Evolutionary conservation across 2,888 invertebrate genomes (phyloP).

Genomic region (Lycophotia porphyrea): DNA sequence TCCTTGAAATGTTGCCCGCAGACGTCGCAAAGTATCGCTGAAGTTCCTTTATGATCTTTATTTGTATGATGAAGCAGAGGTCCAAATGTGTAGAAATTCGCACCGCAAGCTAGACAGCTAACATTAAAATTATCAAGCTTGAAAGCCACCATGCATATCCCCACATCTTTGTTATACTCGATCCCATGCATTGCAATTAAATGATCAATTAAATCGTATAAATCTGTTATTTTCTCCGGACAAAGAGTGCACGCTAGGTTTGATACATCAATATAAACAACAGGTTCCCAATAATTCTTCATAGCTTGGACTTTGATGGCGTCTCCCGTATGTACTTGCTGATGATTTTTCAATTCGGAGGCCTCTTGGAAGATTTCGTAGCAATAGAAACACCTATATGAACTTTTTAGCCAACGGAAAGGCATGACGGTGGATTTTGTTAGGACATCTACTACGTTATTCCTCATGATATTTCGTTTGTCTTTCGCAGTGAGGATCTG

Average conservation of each 20-base stretch:
- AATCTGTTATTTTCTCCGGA: slow-evolving; percentile 75
- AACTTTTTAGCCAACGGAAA: slow-evolving; percentile 86
- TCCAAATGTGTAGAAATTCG: slow-evolving; percentile 84
- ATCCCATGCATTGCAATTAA: slow-evolving; percentile 78
- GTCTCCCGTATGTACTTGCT: slow-evolving; percentile 76
- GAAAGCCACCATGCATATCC: slow-evolving; percentile 84
- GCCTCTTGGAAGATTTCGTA: slow-evolving; percentile 87
- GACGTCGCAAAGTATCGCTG: slow-evolving; percentile 83
- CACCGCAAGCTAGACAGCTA: slow-evolving; percentile 82
- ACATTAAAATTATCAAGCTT: slow-evolving; percentile 82
- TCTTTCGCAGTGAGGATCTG: slow-evolving; percentile 74
- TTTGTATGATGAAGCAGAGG: slow-evolving; percentile 85
- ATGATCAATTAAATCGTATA: slow-evolving; percentile 84
- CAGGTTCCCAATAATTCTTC: slow-evolving; percentile 86
- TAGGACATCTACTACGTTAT: slow-evolving; percentile 82
- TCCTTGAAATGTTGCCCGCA: slow-evolving; percentile 87
- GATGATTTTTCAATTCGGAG: slow-evolving; percentile 81
- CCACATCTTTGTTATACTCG: slow-evolving; percentile 83
- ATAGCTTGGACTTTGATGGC: slow-evolving; percentile 81
- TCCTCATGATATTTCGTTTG: slow-evolving; percentile 81
- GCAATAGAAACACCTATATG: slow-evolving; percentile 87
- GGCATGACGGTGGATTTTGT: slow-evolving; percentile 84
- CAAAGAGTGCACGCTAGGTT: slow-evolving; percentile 82
- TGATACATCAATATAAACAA: slow-evolving; percentile 84
- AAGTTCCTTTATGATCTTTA: slow-evolving; percentile 85